These are phyloP conservation scores for Venusia cambrica DNA, from an alignment of 2,888 invertebrate genomes.

Conservation along the genomic window DNA sequence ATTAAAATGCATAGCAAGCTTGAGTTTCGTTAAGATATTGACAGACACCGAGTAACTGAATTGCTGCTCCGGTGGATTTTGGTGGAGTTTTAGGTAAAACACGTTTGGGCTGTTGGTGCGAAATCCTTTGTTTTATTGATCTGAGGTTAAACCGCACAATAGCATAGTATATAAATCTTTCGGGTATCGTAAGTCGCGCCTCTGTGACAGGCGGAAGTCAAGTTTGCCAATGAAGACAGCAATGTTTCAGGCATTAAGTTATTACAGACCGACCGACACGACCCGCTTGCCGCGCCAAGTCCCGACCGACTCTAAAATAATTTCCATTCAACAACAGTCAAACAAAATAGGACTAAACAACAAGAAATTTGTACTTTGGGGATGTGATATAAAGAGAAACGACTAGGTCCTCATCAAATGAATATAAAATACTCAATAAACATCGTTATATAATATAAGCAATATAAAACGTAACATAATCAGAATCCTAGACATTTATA, in stretches of 20 bases:
- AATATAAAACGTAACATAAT: conserved; percentile 81
- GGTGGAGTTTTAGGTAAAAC: too few relatives aligned
- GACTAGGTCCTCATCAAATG: conserved; percentile 82
- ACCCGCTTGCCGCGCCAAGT: conserved; percentile 30
- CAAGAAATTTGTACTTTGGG: conserved; percentile 83
- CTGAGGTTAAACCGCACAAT: too few relatives aligned
- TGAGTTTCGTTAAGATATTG: too few relatives aligned
- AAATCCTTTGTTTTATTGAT: too few relatives aligned
- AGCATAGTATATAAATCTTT: too few relatives aligned
- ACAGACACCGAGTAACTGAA: too few relatives aligned
- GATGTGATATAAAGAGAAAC: conserved; percentile 81
- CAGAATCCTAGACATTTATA: conserved; percentile 78
- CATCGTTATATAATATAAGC: conserved; percentile 80
- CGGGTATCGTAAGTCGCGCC: conserved; percentile 8
- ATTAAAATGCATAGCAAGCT: too few relatives aligned
- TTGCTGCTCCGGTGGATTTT: too few relatives aligned
- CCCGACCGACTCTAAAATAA: conserved; percentile 65
- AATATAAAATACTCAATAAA: conserved; percentile 80
- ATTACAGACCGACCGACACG: conserved; percentile 34
- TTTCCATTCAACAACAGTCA: conserved; percentile 78
- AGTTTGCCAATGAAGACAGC: conserved; percentile 27
- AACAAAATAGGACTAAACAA: conserved; percentile 82
- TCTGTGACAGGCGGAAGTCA: conserved; percentile 18
- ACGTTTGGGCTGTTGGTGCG: too few relatives aligned
- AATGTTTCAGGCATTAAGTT: conserved; percentile 31